A percentile compares a stretch with the other conserved stretches of the same genome.
phyloP scores from a whole-genome alignment of 2,113 vertebrate species.

The Hydrolagus affinis region DNA sequence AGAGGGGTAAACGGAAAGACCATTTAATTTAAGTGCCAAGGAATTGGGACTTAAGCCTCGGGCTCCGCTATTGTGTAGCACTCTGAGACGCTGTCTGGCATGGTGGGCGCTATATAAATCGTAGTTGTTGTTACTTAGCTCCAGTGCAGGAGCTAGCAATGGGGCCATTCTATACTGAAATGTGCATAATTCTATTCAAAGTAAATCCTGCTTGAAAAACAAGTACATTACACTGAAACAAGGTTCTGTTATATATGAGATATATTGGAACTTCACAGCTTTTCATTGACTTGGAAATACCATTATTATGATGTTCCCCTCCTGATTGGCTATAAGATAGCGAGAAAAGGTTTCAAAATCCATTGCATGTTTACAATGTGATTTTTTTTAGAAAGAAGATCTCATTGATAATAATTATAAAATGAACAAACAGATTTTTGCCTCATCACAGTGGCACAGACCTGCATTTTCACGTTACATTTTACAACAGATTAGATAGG shows the following conservation, averaged over 20 bases:
- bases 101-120: no score
- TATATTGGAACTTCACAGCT: neutral
- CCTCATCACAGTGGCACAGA: no score
- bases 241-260: neutral
- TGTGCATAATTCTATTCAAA: no score
- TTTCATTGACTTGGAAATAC: neutral
- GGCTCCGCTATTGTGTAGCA: no score
- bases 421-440: neutral
- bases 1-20: no score
- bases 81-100: no score
- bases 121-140: no score
- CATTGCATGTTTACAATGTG: neutral
- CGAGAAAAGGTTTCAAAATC: neutral
- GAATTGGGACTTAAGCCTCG: no score
- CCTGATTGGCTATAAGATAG: neutral
- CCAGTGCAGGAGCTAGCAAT: no score
- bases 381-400: neutral
- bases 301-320: neutral
- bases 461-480: neutral
- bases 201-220: neutral
- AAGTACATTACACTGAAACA: neutral
- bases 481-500: neutral
- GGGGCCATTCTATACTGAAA: no score
- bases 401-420: constrained; percentile 1
- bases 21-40: no score